These are phyloP conservation scores for Metridium senile DNA, from an alignment of 92 coral and sea anemone species.

Conservation along the genomic window DNA sequence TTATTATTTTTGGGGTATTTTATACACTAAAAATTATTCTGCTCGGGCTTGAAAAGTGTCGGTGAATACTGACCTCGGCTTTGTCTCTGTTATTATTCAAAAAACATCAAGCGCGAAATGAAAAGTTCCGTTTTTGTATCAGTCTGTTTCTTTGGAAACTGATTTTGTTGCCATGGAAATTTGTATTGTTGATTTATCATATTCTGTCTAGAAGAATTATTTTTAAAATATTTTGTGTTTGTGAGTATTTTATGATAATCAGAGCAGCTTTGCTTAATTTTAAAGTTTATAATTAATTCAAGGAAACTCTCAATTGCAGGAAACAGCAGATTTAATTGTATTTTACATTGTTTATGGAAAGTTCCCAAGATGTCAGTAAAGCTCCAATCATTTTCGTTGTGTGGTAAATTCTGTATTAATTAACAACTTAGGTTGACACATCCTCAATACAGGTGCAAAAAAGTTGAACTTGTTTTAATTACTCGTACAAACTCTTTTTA, in stretches of 20 bases:
- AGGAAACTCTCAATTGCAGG: neutral
- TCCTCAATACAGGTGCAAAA: conserved; percentile 2
- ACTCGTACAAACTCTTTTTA: neutral
- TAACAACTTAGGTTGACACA: neutral
- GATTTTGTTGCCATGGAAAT: neutral
- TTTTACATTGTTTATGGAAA: neutral
- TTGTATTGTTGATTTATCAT: neutral
- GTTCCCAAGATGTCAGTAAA: neutral
- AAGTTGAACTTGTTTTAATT: conserved; percentile 2
- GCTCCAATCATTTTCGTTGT: neutral
- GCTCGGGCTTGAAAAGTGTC: too few species aligned
- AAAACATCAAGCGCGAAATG: too few species aligned
- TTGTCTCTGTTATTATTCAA: too few species aligned
- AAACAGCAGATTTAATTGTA: neutral
- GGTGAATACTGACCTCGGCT: too few species aligned
- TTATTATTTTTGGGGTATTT: too few species aligned
- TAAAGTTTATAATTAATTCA: neutral
- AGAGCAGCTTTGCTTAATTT: neutral
- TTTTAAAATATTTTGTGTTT: too few species aligned
- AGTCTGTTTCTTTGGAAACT: neutral
- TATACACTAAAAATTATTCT: too few species aligned
- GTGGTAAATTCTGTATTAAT: neutral
- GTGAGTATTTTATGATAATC: neutral
- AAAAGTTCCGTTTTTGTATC: neutral
- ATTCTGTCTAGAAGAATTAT: neutral